Conservation (phyloP, 2,888 invertebrate genomes). For the Callyntrura sp. region DNA sequence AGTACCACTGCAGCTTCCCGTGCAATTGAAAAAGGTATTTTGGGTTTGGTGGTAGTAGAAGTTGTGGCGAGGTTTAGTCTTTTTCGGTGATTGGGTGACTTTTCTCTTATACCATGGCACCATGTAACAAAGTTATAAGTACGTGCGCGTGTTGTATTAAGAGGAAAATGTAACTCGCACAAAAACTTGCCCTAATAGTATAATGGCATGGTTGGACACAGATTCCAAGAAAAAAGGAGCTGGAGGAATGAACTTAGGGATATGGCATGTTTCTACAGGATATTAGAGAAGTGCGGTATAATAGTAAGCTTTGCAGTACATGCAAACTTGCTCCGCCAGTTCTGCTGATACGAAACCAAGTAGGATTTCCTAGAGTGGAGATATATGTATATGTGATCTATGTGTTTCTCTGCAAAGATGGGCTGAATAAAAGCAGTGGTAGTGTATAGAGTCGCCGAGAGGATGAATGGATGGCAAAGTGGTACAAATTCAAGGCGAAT, state of each 20-base stretch:
- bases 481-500: constrained; percentile 76
- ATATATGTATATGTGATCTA: not conserved
- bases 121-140: not conserved
- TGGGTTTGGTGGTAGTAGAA: not conserved
- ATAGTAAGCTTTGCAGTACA: not conserved
- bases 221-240: constrained; percentile 35
- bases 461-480: constrained; percentile 77
- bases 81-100: constrained; percentile 58
- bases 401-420: not conserved
- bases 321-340: constrained; percentile 41
- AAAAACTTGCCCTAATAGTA: constrained; percentile 14
- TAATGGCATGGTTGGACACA: constrained; percentile 39
- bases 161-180: not conserved
- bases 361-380: not conserved
- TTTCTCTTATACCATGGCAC: constrained; percentile 6
- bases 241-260: constrained; percentile 43
- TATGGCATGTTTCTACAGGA: not conserved
- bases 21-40: constrained; percentile 35
- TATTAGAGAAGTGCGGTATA: too few species aligned
- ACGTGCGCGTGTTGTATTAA: not conserved
- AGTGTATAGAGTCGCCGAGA: constrained; percentile 29
- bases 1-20: not conserved
- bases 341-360: not conserved
- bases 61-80: constrained; percentile 38
- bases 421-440: not conserved